Base-by-base conservation (phyloP, 23 tunicate genomes). In the Ascidia mentula region DNA sequence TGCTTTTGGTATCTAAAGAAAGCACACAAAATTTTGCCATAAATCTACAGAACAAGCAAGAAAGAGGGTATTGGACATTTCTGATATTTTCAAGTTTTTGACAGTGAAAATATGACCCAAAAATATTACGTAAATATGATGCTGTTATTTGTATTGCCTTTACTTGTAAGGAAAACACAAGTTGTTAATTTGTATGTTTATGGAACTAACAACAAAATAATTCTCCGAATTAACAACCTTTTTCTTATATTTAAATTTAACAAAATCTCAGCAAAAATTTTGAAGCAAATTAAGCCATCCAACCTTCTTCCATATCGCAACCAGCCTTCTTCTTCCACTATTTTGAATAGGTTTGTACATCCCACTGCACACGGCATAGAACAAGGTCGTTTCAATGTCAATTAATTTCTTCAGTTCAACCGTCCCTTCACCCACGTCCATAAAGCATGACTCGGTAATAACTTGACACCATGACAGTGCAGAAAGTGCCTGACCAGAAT, bases 401-500 rank as follows among this genome's bases (percentile, higher is more conserved):
- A 82, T 75, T 17, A 91, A 20, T 34, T 59, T 69, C 9, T 38
- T 12, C 88, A 85, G 84, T 37, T 82, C 79, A 40, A 37, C 71
- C 17, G 53, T 24, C 6, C 72, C 30, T 0, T 31, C 65, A 37
- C 33, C 36, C 0, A 69, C 78, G 4, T 13, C 32, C 1, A 40
- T 30, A 18, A 65, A 76, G 59, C 35, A 77, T 26, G 59, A 46
- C 73, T 78, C 75, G 31, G 79, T 83, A 42, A 88, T 3, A 45
- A 39, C 72, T 9, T 53, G 65, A 9, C 65, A 76, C 97, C 97
- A 92, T 13, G 85, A 69, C 46, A 92, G 45, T 12, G 92, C 97
- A 45, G 87, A 76, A 12, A 92, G 69, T 33, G 92, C 80, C 34
- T 72, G 77, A 32, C 84, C 97, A 46, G 97, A 92, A 36, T 82